These are phyloP conservation scores for Ctenodactylus gundi DNA, from an alignment of 2,113 vertebrate species.

Conservation along the genomic window DNA sequence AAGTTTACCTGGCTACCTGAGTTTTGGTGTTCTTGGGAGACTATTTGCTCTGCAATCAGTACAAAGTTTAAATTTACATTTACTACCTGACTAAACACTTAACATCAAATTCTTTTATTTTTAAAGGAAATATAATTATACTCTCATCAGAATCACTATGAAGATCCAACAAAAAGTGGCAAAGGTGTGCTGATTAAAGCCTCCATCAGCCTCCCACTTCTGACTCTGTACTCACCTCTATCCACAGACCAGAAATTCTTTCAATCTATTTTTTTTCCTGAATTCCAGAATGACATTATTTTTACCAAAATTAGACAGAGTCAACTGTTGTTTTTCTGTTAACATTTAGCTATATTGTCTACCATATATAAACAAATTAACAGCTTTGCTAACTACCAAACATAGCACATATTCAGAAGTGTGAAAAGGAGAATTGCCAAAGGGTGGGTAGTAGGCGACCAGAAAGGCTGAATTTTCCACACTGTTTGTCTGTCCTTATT, in stretches of 20 bases:
- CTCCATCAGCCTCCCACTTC: not conserved
- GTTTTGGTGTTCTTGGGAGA: not conserved
- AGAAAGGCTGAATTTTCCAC: slow-evolving; percentile 34
- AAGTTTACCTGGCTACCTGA: not conserved
- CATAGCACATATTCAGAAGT: not conserved
- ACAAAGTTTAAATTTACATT: not conserved
- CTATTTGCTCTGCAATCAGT: not conserved
- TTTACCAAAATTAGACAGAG: slow-evolving; percentile 33
- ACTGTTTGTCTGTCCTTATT: not conserved
- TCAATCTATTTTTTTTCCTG: not conserved
- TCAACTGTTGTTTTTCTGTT: not conserved
- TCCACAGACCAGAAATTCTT: not conserved
- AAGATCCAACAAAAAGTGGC: not conserved
- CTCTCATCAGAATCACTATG: not conserved
- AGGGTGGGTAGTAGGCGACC: not conserved
- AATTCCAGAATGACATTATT: not conserved
- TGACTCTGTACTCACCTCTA: not conserved
- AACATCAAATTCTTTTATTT: not conserved
- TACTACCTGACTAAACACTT: not conserved
- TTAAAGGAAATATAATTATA: not conserved
- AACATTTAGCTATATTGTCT: slow-evolving; percentile 19
- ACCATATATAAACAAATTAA: slow-evolving; percentile 23
- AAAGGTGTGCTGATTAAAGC: too few species aligned
- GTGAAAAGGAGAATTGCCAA: not conserved
- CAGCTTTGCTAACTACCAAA: slow-evolving; percentile 19